A percentile compares a stretch with the other conserved stretches of the same genome.
Conservation (phyloP, 2,113 vertebrate genomes). For the Neolamprologus sp. region DNA sequence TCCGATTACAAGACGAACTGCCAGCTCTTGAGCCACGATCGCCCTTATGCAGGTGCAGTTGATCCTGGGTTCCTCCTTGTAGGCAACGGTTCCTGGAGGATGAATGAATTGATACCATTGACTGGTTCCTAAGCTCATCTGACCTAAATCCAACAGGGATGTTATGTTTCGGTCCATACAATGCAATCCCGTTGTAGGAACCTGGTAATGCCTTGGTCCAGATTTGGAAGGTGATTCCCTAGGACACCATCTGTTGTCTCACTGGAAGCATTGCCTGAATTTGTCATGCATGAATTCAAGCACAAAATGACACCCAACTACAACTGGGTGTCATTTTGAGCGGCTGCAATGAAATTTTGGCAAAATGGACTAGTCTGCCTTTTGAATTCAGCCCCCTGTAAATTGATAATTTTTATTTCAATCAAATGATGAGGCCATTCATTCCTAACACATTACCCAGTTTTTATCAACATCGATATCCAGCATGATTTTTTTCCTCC, state of each 20-base stretch:
- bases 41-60: background rate
- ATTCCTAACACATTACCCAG: background rate
- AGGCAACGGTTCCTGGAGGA: accelerated
- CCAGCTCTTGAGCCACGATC: background rate
- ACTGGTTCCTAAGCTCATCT: accelerated
- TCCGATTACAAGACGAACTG: too few species aligned
- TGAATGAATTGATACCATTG: background rate
- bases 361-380: background rate
- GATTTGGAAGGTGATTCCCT: accelerated
- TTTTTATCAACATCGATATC: accelerated
- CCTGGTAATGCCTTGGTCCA: background rate
- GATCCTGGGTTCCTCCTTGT: background rate
- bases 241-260: background rate
- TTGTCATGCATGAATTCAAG: background rate
- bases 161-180: background rate
- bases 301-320: background rate
- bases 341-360: background rate
- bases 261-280: background rate
- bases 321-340: background rate
- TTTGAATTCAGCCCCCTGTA: background rate
- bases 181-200: accelerated
- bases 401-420: background rate
- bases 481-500: background rate
- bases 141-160: background rate
- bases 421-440: background rate